Percentiles rank a stretch among this genome's conserved stretches.
Evolutionary conservation across 2,888 invertebrate species (phyloP).

Genomic region (Dendrolimus pini): DNA sequence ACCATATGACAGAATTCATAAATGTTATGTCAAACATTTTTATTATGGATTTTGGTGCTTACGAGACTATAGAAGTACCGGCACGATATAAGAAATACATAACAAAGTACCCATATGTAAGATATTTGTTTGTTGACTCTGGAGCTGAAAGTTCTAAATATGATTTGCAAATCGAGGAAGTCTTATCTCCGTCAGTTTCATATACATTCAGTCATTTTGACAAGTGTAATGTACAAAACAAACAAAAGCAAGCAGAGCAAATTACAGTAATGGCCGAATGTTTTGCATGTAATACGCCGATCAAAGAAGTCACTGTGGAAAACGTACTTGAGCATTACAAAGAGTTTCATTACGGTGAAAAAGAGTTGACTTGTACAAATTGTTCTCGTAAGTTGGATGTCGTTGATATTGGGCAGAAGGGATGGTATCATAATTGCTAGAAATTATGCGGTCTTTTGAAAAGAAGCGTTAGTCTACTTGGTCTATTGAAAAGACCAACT

Average conservation of each 20-base stretch:
- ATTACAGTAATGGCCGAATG: constrained; percentile 36
- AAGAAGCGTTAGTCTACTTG: not conserved
- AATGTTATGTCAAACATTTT: not conserved
- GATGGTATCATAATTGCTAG: constrained; percentile 37
- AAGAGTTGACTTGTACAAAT: constrained; percentile 35
- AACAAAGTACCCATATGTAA: constrained; percentile 33
- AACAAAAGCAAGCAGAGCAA: not conserved
- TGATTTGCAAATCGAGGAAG: constrained; percentile 46
- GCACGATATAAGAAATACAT: constrained; percentile 18
- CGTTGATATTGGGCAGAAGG: constrained; percentile 18
- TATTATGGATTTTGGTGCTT: not conserved
- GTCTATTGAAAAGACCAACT: not conserved
- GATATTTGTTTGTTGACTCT: constrained; percentile 32
- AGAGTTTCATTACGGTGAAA: constrained; percentile 29
- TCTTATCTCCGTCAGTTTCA: constrained; percentile 19
- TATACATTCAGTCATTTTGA: not conserved
- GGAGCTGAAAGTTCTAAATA: constrained; percentile 11
- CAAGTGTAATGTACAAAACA: not conserved
- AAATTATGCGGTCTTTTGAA: not conserved
- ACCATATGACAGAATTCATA: not conserved
- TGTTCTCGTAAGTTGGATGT: constrained; percentile 27
- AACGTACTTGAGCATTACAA: constrained; percentile 31
- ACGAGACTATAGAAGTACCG: constrained; percentile 11
- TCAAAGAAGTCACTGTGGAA: constrained; percentile 10
- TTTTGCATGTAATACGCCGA: constrained; percentile 23